Evolutionary conservation across 35 echinoderm and acorn worm genomes (phyloP).

Genomic region (Lytechinus variegatus): DNA sequence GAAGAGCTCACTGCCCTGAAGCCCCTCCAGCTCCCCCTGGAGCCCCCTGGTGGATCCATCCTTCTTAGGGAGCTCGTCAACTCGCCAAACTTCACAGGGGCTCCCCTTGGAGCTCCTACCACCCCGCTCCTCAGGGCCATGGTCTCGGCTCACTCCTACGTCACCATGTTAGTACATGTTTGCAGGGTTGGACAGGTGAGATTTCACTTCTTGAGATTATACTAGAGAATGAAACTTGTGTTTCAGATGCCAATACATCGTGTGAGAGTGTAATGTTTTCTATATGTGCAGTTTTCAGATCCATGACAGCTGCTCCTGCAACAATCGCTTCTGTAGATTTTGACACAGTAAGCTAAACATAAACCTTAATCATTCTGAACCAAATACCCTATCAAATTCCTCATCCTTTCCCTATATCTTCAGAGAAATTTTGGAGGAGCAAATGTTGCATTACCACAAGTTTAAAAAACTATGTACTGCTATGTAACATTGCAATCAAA

Average conservation of each 20-base stretch:
- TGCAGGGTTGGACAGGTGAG: conserved; percentile 95
- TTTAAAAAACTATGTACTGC: neutral
- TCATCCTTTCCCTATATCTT: too few species aligned
- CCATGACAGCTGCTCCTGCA: too few species aligned
- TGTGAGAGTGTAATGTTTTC: neutral
- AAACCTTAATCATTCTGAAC: too few species aligned
- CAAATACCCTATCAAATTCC: too few species aligned
- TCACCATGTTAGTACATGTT: conserved; percentile 97
- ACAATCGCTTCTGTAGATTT: too few species aligned
- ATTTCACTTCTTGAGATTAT: neutral
- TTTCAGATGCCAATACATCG: neutral
- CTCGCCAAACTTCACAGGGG: conserved; percentile 81
- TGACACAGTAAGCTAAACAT: too few species aligned
- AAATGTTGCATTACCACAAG: too few species aligned
- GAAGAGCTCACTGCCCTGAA: conserved; percentile 83
- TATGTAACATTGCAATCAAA: neutral
- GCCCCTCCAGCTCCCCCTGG: conserved; percentile 87
- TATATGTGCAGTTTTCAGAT: neutral
- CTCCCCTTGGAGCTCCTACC: conserved; percentile 77
- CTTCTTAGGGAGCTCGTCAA: conserved; percentile 88
- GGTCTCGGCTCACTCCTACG: conserved; percentile 90
- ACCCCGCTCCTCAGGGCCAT: conserved; percentile 93
- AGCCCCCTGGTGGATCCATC: conserved; percentile 88
- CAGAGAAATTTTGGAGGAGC: too few species aligned
- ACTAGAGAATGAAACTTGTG: neutral